Base-by-base conservation (phyloP, 2,113 vertebrate species). In the Lethenteron reissneri region DNA sequence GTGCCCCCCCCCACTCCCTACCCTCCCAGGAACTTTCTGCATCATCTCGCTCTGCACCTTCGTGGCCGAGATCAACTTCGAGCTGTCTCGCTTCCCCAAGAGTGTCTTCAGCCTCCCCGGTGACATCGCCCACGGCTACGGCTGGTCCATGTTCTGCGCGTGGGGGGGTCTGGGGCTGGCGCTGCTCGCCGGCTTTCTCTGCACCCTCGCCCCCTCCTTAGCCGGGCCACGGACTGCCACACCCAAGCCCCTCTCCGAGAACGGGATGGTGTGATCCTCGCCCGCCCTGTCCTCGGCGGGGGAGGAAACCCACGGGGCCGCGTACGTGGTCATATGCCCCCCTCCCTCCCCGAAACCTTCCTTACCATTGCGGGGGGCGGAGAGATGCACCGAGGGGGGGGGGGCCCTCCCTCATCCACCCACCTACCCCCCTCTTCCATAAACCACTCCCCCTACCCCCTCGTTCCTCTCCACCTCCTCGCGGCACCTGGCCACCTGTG, bases 131-230 rank as follows among this genome's bases (percentile, higher is more conserved):
- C 92, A 96, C 1, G 92, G 92, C 78, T 96, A 96, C 11, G 92
- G 92, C 80, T 96, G 90, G 92, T 96, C 92, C 76, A 96, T 96
- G 92, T 96, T 95, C 83, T 95, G 89, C 78, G 92, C 92, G 0
- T 97, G 92, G 92, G 92, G 91, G 3, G 92, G 92, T 75, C 83
- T 96, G 71, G 92, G 92, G 76, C 86, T 95, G 78, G 91, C 90
- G 2, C 88, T 97, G 14, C 94, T 95, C 76, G 87, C 91, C 19
- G 89, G 90, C 72, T 95, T 95, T 86, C 95, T 97, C 85, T 96
- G 92, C 83, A 96, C 92, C 71, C 84, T 96, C 83, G 92, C 92
- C 73, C 92, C 92, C 72, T 97, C 90, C 60, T 86, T 96, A 70
- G 89, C 91, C 71, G 85, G 95, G 78, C 88, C 89, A 78, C 87